A percentile compares a stretch with the other conserved stretches of the same genome.
phyloP scores from a whole-genome alignment of 2,113 vertebrate species.

The Osmerus mordax region DNA sequence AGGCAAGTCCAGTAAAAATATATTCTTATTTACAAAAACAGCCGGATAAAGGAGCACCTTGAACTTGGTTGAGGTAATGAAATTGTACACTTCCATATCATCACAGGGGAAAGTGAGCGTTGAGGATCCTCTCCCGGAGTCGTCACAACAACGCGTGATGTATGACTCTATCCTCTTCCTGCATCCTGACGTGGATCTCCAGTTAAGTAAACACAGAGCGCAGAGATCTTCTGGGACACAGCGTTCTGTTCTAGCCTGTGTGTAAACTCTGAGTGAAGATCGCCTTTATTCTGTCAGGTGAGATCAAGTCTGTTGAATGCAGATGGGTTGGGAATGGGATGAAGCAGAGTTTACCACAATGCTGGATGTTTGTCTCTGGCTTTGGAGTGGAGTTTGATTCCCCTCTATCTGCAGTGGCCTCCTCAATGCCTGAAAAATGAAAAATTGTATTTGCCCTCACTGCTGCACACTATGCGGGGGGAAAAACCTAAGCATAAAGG shows the following conservation, averaged over 20 bases:
- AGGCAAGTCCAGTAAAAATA: too few relatives aligned
- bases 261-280: neutral
- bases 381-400: neutral
- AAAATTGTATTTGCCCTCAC: slow-evolving; percentile 16
- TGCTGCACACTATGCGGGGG: slow-evolving; percentile 1
- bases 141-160: neutral
- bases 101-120: neutral
- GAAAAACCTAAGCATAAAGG: slow-evolving; percentile 13
- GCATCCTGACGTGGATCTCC: neutral
- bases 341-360: too few relatives aligned
- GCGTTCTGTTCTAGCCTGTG: neutral
- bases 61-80: neutral
- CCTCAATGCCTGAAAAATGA: slow-evolving; percentile 1
- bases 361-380: neutral
- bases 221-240: neutral
- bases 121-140: neutral
- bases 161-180: neutral
- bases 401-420: neutral
- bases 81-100: neutral
- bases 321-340: neutral
- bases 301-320: neutral
- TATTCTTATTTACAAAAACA: too few relatives aligned
- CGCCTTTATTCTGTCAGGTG: neutral
- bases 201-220: neutral
- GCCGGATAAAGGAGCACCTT: slow-evolving; percentile 4